Conservation (phyloP, 1,140 invertebrate species). For the Lanistes nyassanus region DNA sequence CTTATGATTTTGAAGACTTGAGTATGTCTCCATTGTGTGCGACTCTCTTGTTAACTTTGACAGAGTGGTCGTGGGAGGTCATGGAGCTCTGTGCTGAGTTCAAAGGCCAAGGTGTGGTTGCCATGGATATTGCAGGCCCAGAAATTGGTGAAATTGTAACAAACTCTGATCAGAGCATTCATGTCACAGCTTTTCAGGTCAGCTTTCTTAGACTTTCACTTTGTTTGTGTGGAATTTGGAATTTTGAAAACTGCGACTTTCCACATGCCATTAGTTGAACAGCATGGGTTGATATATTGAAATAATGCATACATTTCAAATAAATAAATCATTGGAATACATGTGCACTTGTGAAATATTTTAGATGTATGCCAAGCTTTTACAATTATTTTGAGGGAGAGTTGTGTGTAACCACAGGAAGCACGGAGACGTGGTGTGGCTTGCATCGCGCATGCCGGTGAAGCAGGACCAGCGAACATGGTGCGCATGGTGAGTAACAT, state of each 20-base stretch:
- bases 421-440: conserved; percentile 65
- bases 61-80: conserved; percentile 69
- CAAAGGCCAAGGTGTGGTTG: conserved; percentile 71
- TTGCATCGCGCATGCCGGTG: conserved; percentile 74
- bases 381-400: too few relatives aligned
- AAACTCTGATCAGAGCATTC: conserved; percentile 51
- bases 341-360: too few relatives aligned
- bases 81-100: conserved; percentile 68
- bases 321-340: too few relatives aligned
- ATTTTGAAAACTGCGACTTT: too few relatives aligned
- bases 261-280: too few relatives aligned
- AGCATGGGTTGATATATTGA: too few relatives aligned
- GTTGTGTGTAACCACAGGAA: conserved; percentile 27
- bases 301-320: too few relatives aligned
- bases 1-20: too few relatives aligned
- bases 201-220: not conserved
- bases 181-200: conserved; percentile 58
- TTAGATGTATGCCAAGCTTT: too few relatives aligned
- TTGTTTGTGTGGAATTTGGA: too few relatives aligned
- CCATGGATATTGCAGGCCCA: conserved; percentile 73
- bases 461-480: conserved; percentile 67
- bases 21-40: too few relatives aligned
- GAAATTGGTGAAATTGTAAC: conserved; percentile 58
- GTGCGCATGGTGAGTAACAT: conserved; percentile 65
- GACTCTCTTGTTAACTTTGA: conserved; percentile 29